These are phyloP conservation scores for Bursaphelenchus mucronatus DNA, from an alignment of 1,140 invertebrate genomes.

Conservation along the genomic window DNA sequence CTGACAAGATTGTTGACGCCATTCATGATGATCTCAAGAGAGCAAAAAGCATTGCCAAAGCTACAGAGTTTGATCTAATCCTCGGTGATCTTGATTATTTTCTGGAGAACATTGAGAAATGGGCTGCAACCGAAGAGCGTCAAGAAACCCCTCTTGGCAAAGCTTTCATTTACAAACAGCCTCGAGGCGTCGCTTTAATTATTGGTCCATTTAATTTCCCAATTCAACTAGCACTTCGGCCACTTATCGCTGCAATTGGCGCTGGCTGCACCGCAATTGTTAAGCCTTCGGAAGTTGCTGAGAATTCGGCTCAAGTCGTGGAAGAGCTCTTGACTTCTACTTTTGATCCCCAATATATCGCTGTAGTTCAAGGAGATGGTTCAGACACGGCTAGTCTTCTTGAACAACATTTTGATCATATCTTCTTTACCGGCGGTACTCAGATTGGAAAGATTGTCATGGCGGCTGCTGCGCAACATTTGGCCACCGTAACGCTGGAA, in stretches of 20 bases:
- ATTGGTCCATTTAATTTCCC: conserved; percentile 98
- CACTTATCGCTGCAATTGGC: conserved; percentile 78
- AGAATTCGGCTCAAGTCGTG: conserved; percentile 71
- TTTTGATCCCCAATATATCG: conserved; percentile 70
- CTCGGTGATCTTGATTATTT: conserved; percentile 48
- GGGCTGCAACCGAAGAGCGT: conserved; percentile 31
- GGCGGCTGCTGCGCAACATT: conserved; percentile 77
- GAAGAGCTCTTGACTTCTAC: conserved; percentile 79
- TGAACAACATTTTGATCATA: conserved; percentile 86
- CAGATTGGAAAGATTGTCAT: conserved; percentile 79
- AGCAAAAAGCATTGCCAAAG: conserved; percentile 1
- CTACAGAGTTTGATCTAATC: conserved; percentile 33
- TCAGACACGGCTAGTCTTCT: conserved; percentile 79
- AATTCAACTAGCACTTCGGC: conserved; percentile 65
- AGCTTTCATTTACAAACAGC: conserved; percentile 66
- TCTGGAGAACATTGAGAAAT: conserved; percentile 37
- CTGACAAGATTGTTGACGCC: conserved; percentile 8
- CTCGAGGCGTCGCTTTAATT: conserved; percentile 72
- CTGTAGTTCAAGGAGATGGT: conserved; percentile 72
- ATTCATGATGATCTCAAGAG: conserved; percentile 13
- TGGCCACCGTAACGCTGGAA: conserved; percentile 88
- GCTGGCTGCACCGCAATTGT: conserved; percentile 84
- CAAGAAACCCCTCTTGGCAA: conserved; percentile 58
- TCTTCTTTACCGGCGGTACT: conserved; percentile 90
- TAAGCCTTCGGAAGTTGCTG: conserved; percentile 87